These are phyloP conservation scores for Dasyprocta punctata DNA, from an alignment of 2,113 vertebrate genomes.

Conservation along the genomic window DNA sequence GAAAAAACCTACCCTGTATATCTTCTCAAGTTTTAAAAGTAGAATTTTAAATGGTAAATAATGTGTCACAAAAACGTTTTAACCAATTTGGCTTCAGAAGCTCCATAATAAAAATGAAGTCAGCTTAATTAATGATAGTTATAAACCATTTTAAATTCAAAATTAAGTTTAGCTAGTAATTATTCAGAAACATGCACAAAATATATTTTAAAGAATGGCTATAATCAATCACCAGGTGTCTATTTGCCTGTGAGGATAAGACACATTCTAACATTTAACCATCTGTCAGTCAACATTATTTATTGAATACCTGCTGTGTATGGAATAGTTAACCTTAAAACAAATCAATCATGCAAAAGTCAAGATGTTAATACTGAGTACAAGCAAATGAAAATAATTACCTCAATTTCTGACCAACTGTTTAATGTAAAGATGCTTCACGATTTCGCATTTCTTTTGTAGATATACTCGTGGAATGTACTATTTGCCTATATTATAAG, in stretches of 20 bases:
- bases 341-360: constrained; percentile 78
- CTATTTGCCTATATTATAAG: constrained; percentile 29
- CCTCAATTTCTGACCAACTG: not conserved
- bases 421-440: constrained; percentile 22
- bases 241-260: constrained; percentile 58
- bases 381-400: constrained; percentile 58
- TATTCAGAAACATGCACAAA: constrained; percentile 54
- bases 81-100: constrained; percentile 38
- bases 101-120: constrained; percentile 18
- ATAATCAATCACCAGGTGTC: constrained; percentile 73
- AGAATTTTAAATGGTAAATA: constrained; percentile 53
- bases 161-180: constrained; percentile 61
- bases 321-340: constrained; percentile 77
- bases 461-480: not conserved
- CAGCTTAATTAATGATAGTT: constrained; percentile 49
- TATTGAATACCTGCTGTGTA: constrained; percentile 73
- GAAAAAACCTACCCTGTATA: not conserved
- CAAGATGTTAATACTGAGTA: constrained; percentile 73
- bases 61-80: constrained; percentile 23
- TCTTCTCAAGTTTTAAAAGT: constrained; percentile 47
- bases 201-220: constrained; percentile 56
- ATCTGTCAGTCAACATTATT: constrained; percentile 76
- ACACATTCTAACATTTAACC: constrained; percentile 75
- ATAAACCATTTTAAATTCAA: constrained; percentile 42
- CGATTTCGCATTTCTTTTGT: constrained; percentile 7